Percentiles rank a stretch among this genome's conserved stretches.
Evolutionary conservation across 2,113 vertebrate species (phyloP).

Genomic region (Notothenia coriiceps): DNA sequence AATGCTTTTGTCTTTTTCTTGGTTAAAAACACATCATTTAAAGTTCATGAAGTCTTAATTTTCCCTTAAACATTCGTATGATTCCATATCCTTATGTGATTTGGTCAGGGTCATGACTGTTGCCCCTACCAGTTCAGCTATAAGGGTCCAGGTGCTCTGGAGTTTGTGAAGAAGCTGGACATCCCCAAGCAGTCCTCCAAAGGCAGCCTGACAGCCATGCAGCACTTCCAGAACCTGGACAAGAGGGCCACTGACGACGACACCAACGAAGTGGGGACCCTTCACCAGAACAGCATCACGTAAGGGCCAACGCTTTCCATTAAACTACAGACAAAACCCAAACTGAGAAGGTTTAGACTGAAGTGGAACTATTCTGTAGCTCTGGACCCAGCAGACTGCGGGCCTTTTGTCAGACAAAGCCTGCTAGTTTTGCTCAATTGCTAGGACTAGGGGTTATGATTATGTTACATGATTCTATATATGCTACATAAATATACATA

Average conservation of each 20-base stretch:
- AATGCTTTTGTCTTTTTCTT: too few relatives aligned
- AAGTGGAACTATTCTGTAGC: background rate
- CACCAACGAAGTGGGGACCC: slow-evolving; percentile 68
- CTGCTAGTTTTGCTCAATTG: too few relatives aligned
- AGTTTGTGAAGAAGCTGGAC: slow-evolving; percentile 83
- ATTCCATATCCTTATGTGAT: background rate
- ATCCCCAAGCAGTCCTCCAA: slow-evolving; percentile 81
- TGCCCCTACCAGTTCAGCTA: slow-evolving; percentile 84
- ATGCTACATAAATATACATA: too few relatives aligned
- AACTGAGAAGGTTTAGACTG: background rate
- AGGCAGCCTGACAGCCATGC: slow-evolving; percentile 82
- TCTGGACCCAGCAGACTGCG: background rate
- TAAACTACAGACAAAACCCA: background rate
- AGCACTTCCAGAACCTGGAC: slow-evolving; percentile 87
- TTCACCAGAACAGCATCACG: slow-evolving; percentile 84
- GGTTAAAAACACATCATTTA: too few relatives aligned
- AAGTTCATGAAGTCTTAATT: too few relatives aligned
- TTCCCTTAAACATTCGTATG: background rate
- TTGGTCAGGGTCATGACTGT: slow-evolving; percentile 84
- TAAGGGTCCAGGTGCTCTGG: slow-evolving; percentile 71
- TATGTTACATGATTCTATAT: too few relatives aligned
- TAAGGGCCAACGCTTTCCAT: slow-evolving; percentile 27
- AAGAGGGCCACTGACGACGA: slow-evolving; percentile 84
- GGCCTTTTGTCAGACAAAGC: too few relatives aligned
- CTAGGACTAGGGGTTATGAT: too few relatives aligned